Evolutionary conservation across 2,797 vertebrate genomes (phyloP), one percentile per base, ranked within the genome.

Genomic region (Darevskia mixta): DNA sequence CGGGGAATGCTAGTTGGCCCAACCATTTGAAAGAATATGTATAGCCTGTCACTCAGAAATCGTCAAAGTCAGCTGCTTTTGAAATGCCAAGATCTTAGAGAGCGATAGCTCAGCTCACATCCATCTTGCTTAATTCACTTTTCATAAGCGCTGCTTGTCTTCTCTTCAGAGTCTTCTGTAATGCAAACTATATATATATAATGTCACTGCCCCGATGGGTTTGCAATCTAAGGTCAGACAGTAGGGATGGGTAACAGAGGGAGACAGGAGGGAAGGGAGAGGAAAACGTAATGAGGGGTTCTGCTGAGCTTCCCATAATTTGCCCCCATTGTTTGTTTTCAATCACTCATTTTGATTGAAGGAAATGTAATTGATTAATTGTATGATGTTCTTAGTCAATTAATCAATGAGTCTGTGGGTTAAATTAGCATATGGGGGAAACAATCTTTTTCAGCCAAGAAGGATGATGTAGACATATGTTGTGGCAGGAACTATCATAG

Each of bases 21-120:
- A 35, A 82, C 2, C 10, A 20, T 85, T 91, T 87, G 78, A 71
- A 91, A 92, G 81, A 86, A 64, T 41, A 25, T 3, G 49, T 86
- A 25, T 58, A 45, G 32, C 78, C 7, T 86, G 25, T 64, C n/a
- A 55, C 61, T 1, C 10, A 38, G 58, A 79, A 73, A 72, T 86
- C 77, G 29, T 88, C 81, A 89, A 67, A 87, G 90, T 82, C 41
- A 49, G 3, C 79, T 84, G 0, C 0, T 41, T 91, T 91, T 66
- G 82, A 91, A 71, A 82, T 81, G 72, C 84, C 3, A n/a, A 64
- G 67, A 49, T 64, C 73, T 43, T 64, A 17, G 1, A 32, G 86
- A 29, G 82, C 6, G 83, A 1, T 3, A 7, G 83, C 66, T 29
- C 73, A 58, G n/a, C 75, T 85, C 81, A 13, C 69, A 72, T 87